A percentile compares a stretch with the other conserved stretches of the same genome.
These are phyloP conservation scores for Cnemophilus loriae DNA, from an alignment of 2,113 vertebrate genomes.

Conservation along the genomic window DNA sequence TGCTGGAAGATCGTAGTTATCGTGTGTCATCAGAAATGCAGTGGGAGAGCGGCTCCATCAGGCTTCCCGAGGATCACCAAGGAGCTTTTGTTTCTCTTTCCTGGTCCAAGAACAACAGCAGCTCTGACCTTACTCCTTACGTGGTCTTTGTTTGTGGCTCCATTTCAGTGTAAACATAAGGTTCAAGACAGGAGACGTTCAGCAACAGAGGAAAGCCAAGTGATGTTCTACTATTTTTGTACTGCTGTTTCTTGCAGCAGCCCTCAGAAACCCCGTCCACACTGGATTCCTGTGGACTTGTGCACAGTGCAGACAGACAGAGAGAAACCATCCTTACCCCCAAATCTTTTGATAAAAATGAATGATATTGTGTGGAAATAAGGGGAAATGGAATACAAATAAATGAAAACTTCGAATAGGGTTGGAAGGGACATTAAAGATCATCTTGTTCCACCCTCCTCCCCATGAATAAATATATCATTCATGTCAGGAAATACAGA, in stretches of 20 bases:
- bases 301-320: neutral
- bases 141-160: neutral
- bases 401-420: neutral
- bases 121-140: neutral
- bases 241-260: neutral
- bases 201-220: neutral
- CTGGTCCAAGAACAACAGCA: neutral
- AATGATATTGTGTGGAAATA: neutral
- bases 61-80: accelerated
- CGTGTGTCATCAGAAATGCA: neutral
- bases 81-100: neutral
- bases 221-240: neutral
- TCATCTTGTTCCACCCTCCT: neutral
- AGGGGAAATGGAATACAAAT: neutral
- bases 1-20: neutral
- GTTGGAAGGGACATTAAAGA: neutral
- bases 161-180: neutral
- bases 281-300: neutral
- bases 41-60: neutral
- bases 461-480: neutral
- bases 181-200: neutral
- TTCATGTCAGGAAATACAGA: neutral
- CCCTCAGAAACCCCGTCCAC: neutral
- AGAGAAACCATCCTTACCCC: neutral
- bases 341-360: neutral